Evolutionary conservation across 2,888 invertebrate genomes (phyloP), one percentile per base, ranked within the genome.

Genomic region (Nephrotoma appendiculata): DNA sequence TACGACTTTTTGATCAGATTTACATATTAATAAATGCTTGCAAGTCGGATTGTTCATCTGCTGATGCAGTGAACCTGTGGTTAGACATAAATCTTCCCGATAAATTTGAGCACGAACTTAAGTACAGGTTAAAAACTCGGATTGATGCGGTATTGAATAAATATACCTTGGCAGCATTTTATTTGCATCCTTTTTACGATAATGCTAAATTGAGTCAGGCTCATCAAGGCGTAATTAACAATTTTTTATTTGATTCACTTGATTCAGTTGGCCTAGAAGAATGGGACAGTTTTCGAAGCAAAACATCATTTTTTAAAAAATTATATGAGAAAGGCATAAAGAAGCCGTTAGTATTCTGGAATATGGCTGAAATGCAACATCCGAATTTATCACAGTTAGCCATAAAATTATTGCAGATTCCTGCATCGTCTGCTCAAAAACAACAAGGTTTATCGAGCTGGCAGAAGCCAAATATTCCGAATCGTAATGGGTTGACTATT

Each of bases 311-410:
- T 86, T 86, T 85, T 52, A n/a, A 44, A 85, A 86, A 48, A 15
- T 83, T 86, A 44, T 87, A 71, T 45, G 41, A 52, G 83, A 86
- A 86, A 71, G 48, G 85, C 42, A 85, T 44, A 57, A 86, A 86
- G 19, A 86, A 86, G 41, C 57, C 85, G 45, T 31, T 48, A 19
- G n/a, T 85, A 11, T 86, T 87, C 43, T 87, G 87, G 85, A 87
- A 41, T 11, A 83, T 87, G n/a, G 87, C 87, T 19, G 3, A 9
- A 19, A 15, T 86, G 44, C 19, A 86, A 11, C 19, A 19, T 31
- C 87, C 87, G 11, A 52, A 12, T 19, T 85, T 86, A 42, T 87
- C 85, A 0, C 90, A 91, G 87, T 90, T 90, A 6, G 90, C 89
- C 0, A 15, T 86, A 43, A 88, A 88, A 86, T 41, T 88, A 41